Evolutionary conservation across 2,113 vertebrate species (phyloP).

Genomic region (Esox niger): DNA sequence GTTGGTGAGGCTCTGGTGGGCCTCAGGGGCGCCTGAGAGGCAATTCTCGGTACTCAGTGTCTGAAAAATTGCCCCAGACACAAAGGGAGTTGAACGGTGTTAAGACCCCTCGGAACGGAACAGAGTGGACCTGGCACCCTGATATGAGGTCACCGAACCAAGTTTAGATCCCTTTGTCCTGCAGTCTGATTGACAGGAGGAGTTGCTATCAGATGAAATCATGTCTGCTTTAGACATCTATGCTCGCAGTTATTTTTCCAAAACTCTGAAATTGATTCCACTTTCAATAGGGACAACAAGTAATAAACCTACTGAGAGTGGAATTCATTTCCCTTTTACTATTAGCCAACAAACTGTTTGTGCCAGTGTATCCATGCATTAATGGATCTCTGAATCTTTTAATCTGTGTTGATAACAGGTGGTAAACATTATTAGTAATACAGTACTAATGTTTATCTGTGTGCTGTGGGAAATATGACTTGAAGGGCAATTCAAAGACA

Average conservation of each 20-base stretch:
- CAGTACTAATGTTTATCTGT: constrained; percentile 44
- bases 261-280: too few species aligned
- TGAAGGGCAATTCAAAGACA: constrained; percentile 47
- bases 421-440: constrained; percentile 61
- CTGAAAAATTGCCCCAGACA: constrained; percentile 59
- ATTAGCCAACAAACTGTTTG: background rate
- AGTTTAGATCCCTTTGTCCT: constrained; percentile 67
- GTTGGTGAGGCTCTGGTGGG: constrained; percentile 34
- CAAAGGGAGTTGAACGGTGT: constrained; percentile 63
- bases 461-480: background rate
- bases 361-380: background rate
- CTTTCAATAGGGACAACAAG: too few species aligned
- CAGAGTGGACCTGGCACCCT: constrained; percentile 40
- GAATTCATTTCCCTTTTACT: background rate
- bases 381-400: constrained; percentile 53
- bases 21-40: constrained; percentile 41
- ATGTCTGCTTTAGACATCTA: background rate
- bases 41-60: constrained; percentile 43
- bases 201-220: constrained; percentile 56
- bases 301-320: too few species aligned
- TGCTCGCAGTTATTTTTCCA: background rate
- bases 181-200: constrained; percentile 59
- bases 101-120: constrained; percentile 65
- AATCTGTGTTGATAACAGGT: constrained; percentile 62
- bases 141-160: constrained; percentile 67